These are phyloP conservation scores for Peromyscus polionotus DNA, from an alignment of 2,113 vertebrate genomes.

Conservation along the genomic window DNA sequence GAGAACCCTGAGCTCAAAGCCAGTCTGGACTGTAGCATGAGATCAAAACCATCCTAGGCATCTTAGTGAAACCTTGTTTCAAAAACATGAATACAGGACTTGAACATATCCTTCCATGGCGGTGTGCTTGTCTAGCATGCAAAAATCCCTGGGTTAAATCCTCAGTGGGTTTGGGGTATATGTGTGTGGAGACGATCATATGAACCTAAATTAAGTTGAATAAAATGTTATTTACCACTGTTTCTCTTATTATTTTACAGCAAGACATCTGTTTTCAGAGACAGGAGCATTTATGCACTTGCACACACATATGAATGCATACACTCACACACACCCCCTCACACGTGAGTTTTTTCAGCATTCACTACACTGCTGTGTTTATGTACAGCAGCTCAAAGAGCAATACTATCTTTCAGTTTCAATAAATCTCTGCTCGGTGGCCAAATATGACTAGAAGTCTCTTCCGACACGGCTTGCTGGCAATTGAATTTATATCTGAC, in stretches of 20 bases:
- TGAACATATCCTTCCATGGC: background rate
- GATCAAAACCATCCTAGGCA: too few relatives aligned
- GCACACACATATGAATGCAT: background rate
- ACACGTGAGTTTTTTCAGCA: background rate
- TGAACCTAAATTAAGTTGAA: background rate
- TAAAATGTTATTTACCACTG: background rate
- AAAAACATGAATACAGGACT: background rate
- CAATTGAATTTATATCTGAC: conserved; percentile 80
- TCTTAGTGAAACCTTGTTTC: background rate
- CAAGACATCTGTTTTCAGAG: background rate
- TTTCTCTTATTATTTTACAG: conserved; percentile 42
- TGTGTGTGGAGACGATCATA: background rate
- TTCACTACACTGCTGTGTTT: background rate
- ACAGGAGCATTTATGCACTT: background rate
- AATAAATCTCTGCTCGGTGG: conserved; percentile 67
- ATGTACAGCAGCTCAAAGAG: conserved; percentile 51
- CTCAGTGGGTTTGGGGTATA: background rate
- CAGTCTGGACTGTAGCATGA: background rate
- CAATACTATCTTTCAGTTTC: conserved; percentile 60
- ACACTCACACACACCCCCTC: background rate
- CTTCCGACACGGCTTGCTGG: conserved; percentile 72
- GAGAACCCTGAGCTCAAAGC: background rate
- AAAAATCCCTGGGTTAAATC: background rate
- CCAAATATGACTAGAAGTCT: conserved; percentile 78
- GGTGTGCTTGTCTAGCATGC: background rate